phyloP scores from a whole-genome alignment of 2,797 vertebrate genomes.

The Oreochromis mossambicus region DNA sequence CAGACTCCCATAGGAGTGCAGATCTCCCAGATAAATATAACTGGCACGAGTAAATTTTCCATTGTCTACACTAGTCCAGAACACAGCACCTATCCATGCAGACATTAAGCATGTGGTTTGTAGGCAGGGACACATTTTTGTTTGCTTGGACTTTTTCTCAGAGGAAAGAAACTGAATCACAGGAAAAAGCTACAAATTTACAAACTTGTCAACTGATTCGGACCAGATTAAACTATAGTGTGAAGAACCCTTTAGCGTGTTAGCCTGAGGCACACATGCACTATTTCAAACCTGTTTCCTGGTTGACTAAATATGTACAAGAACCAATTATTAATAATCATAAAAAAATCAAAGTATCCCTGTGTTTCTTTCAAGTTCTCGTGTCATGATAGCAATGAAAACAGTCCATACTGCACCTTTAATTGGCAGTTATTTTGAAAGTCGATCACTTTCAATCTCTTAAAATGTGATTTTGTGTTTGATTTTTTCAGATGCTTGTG shows the following conservation, averaged over 20 bases:
- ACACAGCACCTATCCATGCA: too few species aligned
- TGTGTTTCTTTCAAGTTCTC: neutral
- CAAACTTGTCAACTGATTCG: neutral
- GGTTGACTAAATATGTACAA: neutral
- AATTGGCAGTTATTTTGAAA: neutral
- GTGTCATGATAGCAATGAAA: neutral
- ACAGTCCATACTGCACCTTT: neutral
- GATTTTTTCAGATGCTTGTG: neutral
- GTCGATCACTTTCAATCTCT: neutral
- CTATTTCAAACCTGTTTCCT: neutral
- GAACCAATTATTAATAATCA: neutral
- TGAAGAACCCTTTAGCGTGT: neutral
- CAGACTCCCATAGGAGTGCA: too few species aligned
- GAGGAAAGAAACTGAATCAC: too few species aligned
- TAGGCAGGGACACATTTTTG: too few species aligned
- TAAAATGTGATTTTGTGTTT: neutral
- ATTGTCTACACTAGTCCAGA: too few species aligned
- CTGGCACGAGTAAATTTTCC: too few species aligned
- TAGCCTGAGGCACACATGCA: neutral
- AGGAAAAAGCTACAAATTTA: neutral
- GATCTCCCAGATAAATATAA: too few species aligned
- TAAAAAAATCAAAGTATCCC: accelerated
- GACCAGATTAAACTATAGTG: neutral
- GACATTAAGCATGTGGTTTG: too few species aligned
- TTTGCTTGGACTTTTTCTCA: too few species aligned